These are phyloP conservation scores for Schlechtendalia chinensis DNA, from an alignment of 1,140 invertebrate species.

Conservation along the genomic window DNA sequence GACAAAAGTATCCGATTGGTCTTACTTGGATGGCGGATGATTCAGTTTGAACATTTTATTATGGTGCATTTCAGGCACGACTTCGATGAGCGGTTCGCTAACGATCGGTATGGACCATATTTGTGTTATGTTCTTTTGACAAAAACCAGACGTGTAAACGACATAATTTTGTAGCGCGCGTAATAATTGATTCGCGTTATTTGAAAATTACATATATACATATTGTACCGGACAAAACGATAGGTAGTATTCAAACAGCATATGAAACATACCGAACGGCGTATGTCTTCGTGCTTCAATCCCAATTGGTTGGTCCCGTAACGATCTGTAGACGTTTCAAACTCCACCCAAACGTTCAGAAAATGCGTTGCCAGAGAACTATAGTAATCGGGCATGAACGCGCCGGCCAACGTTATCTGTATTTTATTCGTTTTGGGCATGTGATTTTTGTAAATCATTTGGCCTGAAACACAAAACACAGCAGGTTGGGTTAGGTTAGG, in stretches of 20 bases:
- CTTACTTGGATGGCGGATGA: conserved; percentile 54
- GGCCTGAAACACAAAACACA: conserved; percentile 4
- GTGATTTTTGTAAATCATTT: conserved; percentile 40
- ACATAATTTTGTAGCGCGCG: too few relatives aligned
- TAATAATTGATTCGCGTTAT: too few relatives aligned
- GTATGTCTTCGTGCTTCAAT: not conserved
- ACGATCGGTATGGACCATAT: conserved; percentile 60
- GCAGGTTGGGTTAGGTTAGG: too few relatives aligned
- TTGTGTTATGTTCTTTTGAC: conserved; percentile 59
- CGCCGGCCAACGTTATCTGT: conserved; percentile 58
- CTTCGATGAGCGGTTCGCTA: conserved; percentile 58
- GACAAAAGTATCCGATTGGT: not conserved
- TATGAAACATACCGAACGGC: not conserved
- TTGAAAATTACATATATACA: too few relatives aligned
- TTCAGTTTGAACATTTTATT: conserved; percentile 58
- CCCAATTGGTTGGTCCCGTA: not conserved
- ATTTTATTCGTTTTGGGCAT: conserved; percentile 53
- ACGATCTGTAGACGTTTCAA: conserved; percentile 53
- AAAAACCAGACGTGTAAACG: not conserved
- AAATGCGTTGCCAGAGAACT: conserved; percentile 57
- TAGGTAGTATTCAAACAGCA: too few relatives aligned
- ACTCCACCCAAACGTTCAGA: conserved; percentile 60
- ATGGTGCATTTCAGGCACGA: conserved; percentile 59
- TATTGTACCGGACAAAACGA: too few relatives aligned
- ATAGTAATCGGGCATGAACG: conserved; percentile 58